phyloP scores from a whole-genome alignment of 2,797 vertebrate genomes.

The Pseudochirops corinnae region DNA sequence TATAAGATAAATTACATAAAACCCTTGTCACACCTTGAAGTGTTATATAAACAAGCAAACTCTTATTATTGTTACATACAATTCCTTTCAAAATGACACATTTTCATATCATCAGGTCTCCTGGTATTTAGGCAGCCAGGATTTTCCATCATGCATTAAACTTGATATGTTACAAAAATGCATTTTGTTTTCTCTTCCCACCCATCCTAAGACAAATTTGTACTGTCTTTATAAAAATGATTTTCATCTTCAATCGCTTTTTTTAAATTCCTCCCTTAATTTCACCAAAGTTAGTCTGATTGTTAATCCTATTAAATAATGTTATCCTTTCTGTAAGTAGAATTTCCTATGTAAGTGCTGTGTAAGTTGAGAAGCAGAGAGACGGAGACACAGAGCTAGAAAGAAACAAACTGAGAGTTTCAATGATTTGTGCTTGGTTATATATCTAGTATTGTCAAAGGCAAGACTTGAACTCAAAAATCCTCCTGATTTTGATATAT shows the following conservation, averaged over 20 bases:
- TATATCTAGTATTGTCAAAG: not conserved
- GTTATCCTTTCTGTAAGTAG: not conserved
- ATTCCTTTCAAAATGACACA: not conserved
- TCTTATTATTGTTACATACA: not conserved
- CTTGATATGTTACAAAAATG: not conserved
- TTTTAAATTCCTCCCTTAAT: slow-evolving; percentile 17
- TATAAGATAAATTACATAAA: not conserved
- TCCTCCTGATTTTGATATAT: not conserved
- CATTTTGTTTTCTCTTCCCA: not conserved
- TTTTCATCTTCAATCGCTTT: not conserved
- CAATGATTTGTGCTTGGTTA: not conserved
- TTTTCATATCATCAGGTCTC: not conserved
- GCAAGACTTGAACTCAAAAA: not conserved
- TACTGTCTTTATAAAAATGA: slow-evolving; percentile 21
- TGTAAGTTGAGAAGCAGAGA: not conserved
- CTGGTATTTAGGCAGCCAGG: too few species aligned
- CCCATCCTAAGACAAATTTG: accelerated
- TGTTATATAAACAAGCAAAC: not conserved
- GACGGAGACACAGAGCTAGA: not conserved
- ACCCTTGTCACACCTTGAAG: not conserved
- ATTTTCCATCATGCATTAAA: not conserved
- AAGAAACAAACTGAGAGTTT: not conserved
- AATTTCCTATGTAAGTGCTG: not conserved
- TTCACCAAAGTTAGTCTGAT: slow-evolving; percentile 6
- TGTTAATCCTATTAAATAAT: not conserved